Conservation (phyloP, 2,113 vertebrate species). For the Erythrocercus mccallii region DNA sequence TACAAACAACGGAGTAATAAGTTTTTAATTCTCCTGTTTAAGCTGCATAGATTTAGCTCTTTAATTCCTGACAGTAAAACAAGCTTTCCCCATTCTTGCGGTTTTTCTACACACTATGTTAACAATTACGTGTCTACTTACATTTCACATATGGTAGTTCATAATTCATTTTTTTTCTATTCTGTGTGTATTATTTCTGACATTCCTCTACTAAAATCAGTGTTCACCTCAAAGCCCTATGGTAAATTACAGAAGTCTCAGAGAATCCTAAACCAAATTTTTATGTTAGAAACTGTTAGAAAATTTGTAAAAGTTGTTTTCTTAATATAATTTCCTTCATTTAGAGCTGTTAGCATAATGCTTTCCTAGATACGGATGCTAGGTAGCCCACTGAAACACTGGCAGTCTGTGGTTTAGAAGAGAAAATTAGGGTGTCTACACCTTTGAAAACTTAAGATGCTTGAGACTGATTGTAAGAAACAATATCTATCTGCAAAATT, state of each 20-base stretch:
- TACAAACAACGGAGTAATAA: background rate
- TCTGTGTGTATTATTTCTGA: background rate
- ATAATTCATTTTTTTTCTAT: background rate
- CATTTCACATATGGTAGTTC: background rate
- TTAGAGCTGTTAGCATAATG: background rate
- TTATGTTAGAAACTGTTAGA: background rate
- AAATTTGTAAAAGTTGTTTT: background rate
- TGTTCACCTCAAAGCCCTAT: background rate
- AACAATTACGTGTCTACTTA: background rate
- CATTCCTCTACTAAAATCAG: background rate
- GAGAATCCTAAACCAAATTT: background rate
- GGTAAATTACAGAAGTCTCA: background rate
- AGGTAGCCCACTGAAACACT: background rate
- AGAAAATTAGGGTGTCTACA: background rate
- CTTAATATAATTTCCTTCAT: background rate
- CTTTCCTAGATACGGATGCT: background rate
- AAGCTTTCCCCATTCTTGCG: background rate
- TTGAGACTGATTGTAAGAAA: background rate
- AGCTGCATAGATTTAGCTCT: background rate
- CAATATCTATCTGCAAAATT: background rate
- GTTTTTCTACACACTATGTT: background rate
- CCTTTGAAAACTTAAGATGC: background rate
- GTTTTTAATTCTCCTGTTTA: background rate
- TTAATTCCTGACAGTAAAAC: background rate
- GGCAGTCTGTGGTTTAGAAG: background rate